phyloP scores from a whole-genome alignment of 1,140 invertebrate species.

The Metopolophium dirhodum region DNA sequence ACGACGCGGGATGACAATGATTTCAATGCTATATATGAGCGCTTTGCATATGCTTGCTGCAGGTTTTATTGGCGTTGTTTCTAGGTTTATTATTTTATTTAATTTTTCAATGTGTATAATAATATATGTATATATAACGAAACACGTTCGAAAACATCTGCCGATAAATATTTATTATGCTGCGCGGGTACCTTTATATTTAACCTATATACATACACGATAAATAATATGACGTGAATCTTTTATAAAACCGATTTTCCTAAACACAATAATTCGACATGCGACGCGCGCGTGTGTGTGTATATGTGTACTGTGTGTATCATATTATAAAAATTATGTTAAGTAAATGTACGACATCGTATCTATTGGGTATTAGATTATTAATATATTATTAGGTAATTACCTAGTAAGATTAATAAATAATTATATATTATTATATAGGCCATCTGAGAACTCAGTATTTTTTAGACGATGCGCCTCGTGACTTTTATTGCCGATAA shows the following conservation, averaged over 20 bases:
- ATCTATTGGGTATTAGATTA: too few relatives aligned
- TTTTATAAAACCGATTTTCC: neutral
- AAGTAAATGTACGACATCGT: too few relatives aligned
- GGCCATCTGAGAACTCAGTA: too few relatives aligned
- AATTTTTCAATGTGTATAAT: neutral
- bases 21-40: neutral
- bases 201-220: neutral
- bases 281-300: neutral
- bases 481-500: too few relatives aligned
- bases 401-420: too few relatives aligned
- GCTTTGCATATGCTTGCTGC: conserved; percentile 13
- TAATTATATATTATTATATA: too few relatives aligned
- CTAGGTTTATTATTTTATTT: conserved; percentile 37
- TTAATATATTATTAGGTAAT: too few relatives aligned
- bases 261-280: neutral
- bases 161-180: conserved; percentile 34
- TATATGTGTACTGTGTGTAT: neutral
- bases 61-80: conserved; percentile 18
- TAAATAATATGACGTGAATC: neutral
- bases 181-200: neutral
- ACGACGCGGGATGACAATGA: neutral
- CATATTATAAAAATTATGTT: too few relatives aligned
- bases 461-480: too few relatives aligned
- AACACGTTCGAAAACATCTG: conserved; percentile 37
- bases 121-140: neutral